These are phyloP conservation scores for Helogale parvula DNA, from an alignment of 2,113 vertebrate genomes.

Conservation along the genomic window DNA sequence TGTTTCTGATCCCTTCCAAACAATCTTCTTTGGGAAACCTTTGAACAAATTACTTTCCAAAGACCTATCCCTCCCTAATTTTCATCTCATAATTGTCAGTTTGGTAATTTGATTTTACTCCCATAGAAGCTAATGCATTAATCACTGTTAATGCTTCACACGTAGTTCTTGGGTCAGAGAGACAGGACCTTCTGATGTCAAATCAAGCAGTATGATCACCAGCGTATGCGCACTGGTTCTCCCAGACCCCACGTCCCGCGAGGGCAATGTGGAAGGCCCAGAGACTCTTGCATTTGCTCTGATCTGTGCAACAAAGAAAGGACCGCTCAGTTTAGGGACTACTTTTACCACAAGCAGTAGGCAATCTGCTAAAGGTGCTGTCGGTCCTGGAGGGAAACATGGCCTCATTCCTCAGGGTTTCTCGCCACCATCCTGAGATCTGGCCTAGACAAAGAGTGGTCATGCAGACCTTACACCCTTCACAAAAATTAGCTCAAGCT, in stretches of 20 bases:
- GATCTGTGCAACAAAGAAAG: background rate
- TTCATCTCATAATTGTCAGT: background rate
- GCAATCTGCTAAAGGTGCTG: background rate
- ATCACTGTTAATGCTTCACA: background rate
- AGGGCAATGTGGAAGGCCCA: background rate
- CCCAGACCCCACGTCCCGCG: background rate
- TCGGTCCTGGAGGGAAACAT: background rate
- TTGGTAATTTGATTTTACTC: background rate
- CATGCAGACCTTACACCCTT: background rate
- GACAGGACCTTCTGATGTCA: background rate
- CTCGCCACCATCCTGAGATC: background rate
- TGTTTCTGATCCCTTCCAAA: background rate
- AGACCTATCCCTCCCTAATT: background rate
- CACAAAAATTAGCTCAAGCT: background rate
- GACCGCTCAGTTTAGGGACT: background rate
- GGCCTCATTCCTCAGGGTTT: background rate
- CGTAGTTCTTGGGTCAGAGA: background rate
- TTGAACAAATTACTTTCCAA: slow-evolving; percentile 1
- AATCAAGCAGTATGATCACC: background rate
- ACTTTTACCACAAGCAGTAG: background rate
- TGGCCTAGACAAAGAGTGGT: background rate
- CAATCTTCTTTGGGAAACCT: background rate
- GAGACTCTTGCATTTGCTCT: background rate
- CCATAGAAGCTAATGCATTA: background rate
- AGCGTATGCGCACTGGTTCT: background rate